Base-by-base conservation (phyloP, 1,140 invertebrate genomes). In the Eciton burchellii region DNA sequence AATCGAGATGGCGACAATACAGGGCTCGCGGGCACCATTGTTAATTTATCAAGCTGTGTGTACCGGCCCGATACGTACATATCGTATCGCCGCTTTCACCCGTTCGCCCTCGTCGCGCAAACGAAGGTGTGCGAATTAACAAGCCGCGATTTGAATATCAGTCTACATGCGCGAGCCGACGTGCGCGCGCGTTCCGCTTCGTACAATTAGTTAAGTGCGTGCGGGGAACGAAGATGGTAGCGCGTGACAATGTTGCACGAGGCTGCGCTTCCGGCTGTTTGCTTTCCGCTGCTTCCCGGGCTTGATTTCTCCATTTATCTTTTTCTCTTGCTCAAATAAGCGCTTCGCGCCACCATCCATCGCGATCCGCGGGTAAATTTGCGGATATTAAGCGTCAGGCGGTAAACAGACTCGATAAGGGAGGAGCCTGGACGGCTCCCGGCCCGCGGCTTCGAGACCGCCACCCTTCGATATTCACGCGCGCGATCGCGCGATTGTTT, bases 11-110 rank as follows among this genome's bases (percentile, higher is more conserved):
- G 6, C 35, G 35, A 35, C 49, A 65, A 65, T 29, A 16, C 9
- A 59, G n/a, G 49, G 63, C 41, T 54, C 24, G 49, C 63, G 84
- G 56, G 14, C 35, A 63, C 68, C 65, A 83, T 87, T 82, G 84
- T 86, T 86, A 86, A 86, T 86, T 86, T 83, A 82, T 65, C 49
- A 62, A 57, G 54, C 71, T 81, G 70, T 41, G 70, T 41, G 45
- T 45, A 41, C 19, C 41, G 54, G 41, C n/a, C 29, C 47, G 35
- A 49, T 65, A 63, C 19, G 62, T 54, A 70, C 52, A 74, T n/a
- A 79, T 70, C 68, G 6, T 3, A 35, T 6, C 35, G 6, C 56
- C 49, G 60, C 74, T 82, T 85, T 81, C 68, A 72, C 68, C 66
- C 79, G 45, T 54, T 45, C 62, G 49, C 16, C 41, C 41, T 71